Evolutionary conservation across 1,140 invertebrate genomes (phyloP).

Genomic region (Zeugodacus cucurbitae): DNA sequence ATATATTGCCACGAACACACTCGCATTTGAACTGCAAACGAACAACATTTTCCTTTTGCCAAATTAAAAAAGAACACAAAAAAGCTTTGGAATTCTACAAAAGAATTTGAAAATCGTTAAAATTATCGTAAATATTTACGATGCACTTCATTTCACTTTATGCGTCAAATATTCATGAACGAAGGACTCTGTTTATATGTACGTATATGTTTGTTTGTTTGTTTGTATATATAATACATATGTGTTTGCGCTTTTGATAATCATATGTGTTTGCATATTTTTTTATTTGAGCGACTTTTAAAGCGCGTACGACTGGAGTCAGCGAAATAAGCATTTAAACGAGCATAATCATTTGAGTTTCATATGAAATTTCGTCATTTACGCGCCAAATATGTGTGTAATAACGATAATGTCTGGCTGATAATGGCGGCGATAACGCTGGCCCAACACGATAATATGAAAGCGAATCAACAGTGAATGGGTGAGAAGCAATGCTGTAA

Average conservation of each 20-base stretch:
- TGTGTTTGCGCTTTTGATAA: neutral
- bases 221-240: neutral
- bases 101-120: conserved; percentile 42
- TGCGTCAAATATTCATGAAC: conserved; percentile 35
- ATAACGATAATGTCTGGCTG: conserved; percentile 1
- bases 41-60: neutral
- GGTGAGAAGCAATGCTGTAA: neutral
- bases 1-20: neutral
- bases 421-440: neutral
- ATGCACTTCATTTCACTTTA: conserved; percentile 30
- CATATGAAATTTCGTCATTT: neutral
- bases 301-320: neutral
- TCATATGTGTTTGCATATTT: neutral
- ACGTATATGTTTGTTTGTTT: too few species aligned
- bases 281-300: neutral
- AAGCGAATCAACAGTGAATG: neutral
- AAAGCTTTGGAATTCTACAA: neutral
- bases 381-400: conserved; percentile 9
- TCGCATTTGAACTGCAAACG: neutral
- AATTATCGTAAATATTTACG: conserved; percentile 44
- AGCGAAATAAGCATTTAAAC: conserved; percentile 32
- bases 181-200: too few species aligned
- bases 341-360: conserved; percentile 19
- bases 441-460: neutral
- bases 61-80: neutral